A percentile compares a stretch with the other conserved stretches of the same genome.
Conservation (phyloP, 2,888 invertebrate genomes). For the Patella pellucida region DNA sequence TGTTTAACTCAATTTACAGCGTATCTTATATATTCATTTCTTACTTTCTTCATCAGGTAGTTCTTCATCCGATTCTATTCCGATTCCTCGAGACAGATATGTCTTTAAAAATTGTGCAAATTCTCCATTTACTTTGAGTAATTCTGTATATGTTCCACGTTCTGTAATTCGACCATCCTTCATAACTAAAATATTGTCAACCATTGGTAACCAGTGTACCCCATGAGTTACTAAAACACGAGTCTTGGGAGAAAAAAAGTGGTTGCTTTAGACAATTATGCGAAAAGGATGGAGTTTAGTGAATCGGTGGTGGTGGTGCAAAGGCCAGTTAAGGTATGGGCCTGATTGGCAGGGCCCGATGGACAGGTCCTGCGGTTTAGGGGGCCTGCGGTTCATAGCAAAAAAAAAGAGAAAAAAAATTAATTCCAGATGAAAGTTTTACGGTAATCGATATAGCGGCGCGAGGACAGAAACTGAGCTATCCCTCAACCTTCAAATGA, state of each 20-base stretch:
- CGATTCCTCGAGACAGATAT: slow-evolving; percentile 70
- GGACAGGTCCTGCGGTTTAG: too few species aligned
- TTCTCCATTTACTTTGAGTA: slow-evolving; percentile 82
- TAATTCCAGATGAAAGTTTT: too few species aligned
- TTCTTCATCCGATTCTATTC: slow-evolving; percentile 66
- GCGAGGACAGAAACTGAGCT: too few species aligned
- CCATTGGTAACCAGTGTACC: slow-evolving; percentile 90
- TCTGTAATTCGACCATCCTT: slow-evolving; percentile 90
- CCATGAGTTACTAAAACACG: slow-evolving; percentile 95
- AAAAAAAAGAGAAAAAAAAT: too few species aligned
- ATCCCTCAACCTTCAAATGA: too few species aligned
- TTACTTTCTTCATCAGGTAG: slow-evolving; percentile 57
- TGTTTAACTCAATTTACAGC: background rate
- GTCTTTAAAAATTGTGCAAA: slow-evolving; percentile 75
- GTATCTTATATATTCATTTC: slow-evolving; percentile 12
- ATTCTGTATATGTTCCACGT: slow-evolving; percentile 88
- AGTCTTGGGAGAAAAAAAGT: slow-evolving; percentile 74
- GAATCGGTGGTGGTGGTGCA: too few species aligned
- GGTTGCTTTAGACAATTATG: too few species aligned
- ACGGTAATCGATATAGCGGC: too few species aligned
- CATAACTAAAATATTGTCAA: slow-evolving; percentile 90
- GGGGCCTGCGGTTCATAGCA: too few species aligned
- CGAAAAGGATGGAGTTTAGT: too few species aligned
- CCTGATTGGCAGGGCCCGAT: too few species aligned
- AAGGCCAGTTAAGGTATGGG: too few species aligned